Base-by-base conservation (phyloP, 2,113 vertebrate genomes). In the Anguilla japonica region DNA sequence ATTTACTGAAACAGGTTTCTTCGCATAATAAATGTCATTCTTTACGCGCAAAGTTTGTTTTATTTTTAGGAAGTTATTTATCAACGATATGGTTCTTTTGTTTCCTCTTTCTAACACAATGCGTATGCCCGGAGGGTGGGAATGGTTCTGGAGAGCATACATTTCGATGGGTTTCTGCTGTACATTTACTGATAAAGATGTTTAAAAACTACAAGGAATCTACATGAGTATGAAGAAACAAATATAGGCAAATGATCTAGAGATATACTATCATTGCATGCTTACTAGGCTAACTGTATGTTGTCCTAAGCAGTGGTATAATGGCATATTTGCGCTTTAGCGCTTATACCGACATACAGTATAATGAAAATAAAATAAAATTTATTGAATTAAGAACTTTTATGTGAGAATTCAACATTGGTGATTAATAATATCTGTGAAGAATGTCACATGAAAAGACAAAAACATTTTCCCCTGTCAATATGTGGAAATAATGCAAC, bases 11-110 rank as follows among this genome's bases (percentile, higher is more conserved):
- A 41, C 22, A 43, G 18, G 34, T 81, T 81, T 16, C 40, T 46
- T 22, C 34, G 26, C 40, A 41, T 46, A 43, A 34, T 75, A 75
- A 75, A 75, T 75, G n/a, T 81, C 78, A 86, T 63, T 57, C 85
- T 46, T 78, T 22, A 57, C 39, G 57, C 7, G 4, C 8, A 86
- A 20, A 67, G 79, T 40, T 85, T 85, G 84, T 86, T 81, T 81
- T 81, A 67, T 81, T 86, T 86, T 86, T 81, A 79, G 79, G 85
- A 86, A 86, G 85, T 86, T 86, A 86, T 67, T 67, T 82, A 86
- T 86, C 81, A 86, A 86, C 79, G 79, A 67, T 79, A 29, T 81
- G 57, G 79, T 39, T 46, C 18, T 82, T 57, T 67, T 82, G 85
- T 86, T 86, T 82, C 85, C 85, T 86, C 85, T 86, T 82, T 82